Evolutionary conservation across 2,797 vertebrate species (phyloP), one percentile per base, ranked within the genome.

Genomic region (Tenualosa ilisha): DNA sequence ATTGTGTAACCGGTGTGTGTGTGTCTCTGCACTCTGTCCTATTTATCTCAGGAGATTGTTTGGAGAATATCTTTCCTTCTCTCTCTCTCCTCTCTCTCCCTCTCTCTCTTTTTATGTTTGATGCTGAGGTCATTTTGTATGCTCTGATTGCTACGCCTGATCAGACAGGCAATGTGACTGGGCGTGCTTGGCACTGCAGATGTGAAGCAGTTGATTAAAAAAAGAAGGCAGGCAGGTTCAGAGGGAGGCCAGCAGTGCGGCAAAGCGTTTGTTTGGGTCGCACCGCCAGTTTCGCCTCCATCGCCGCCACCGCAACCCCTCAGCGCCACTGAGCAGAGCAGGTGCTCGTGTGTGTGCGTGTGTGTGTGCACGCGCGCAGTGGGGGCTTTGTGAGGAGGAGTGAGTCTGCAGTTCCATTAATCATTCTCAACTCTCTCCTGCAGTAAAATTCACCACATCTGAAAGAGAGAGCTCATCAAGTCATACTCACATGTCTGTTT

Each of bases 231-330:
- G 9, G 50, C 63, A 13, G 84, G 82, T 85, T 87, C 83, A 87
- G 84, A 31, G 59, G 12, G 83, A 75, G 85, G 65, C 31, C 83
- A 83, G 86, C 86, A 87, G 81, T 88, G 88, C 87, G 81, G 85
- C 81, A 87, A 83, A 79, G 31, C 17, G 46, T 26, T 51, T 86
- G 82, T 56, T 81, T 85, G 37, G 56, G 54, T 40, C 54, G 84
- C 81, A 86, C n/a, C 81, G 54, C 79, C 81, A 65, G 63, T 68
- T 59, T 63, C n/a, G 81, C 61, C 50, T 15, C 59, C 37, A 54
- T 61, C 72, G 63, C 75, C 56, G 51, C 63, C 43, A 68, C 61
- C 40, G 17, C 75, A 50, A n/a, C 26, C 53, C 43, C 20, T 81
- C 72, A 46, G 17, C 0, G 17, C 49, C 65, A 12, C 81, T 75